Conservation (phyloP, 2,888 invertebrate genomes). For the Pycnomerus fuliginosus region DNA sequence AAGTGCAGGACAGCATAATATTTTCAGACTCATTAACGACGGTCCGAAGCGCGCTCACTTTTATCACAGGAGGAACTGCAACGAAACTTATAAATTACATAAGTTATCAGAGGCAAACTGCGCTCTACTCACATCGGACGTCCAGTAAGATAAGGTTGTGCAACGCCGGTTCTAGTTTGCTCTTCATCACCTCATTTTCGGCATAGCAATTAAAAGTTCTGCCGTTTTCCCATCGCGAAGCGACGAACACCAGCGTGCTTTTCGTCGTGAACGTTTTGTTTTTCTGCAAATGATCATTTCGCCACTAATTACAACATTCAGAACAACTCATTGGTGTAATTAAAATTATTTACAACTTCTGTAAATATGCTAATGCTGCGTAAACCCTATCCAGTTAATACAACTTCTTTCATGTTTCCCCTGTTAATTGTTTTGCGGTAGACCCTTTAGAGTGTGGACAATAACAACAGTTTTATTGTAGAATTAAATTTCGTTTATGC, state of each 20-base stretch:
- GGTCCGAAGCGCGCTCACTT: conserved; percentile 66
- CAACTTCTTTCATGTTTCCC: conserved; percentile 15
- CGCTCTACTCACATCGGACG: conserved; percentile 79
- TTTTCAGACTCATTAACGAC: conserved; percentile 71
- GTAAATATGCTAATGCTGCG: too few species aligned
- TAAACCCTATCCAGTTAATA: too few species aligned
- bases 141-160: conserved; percentile 70
- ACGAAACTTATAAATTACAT: conserved; percentile 6
- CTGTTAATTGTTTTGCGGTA: conserved; percentile 15
- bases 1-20: conserved; percentile 71
- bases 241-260: conserved; percentile 76
- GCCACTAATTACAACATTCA: neutral
- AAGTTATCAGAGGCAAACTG: too few species aligned
- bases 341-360: conserved; percentile 20
- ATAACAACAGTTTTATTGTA: conserved; percentile 10
- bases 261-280: conserved; percentile 81
- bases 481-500: conserved; percentile 11
- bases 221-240: conserved; percentile 79
- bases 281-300: conserved; percentile 53
- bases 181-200: conserved; percentile 75
- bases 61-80: conserved; percentile 83
- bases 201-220: conserved; percentile 78
- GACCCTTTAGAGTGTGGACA: conserved; percentile 5
- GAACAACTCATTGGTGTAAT: conserved; percentile 5
- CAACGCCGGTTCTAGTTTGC: conserved; percentile 73